phyloP scores from a whole-genome alignment of 2,888 invertebrate genomes.

The Hydropsyche betteni region DNA sequence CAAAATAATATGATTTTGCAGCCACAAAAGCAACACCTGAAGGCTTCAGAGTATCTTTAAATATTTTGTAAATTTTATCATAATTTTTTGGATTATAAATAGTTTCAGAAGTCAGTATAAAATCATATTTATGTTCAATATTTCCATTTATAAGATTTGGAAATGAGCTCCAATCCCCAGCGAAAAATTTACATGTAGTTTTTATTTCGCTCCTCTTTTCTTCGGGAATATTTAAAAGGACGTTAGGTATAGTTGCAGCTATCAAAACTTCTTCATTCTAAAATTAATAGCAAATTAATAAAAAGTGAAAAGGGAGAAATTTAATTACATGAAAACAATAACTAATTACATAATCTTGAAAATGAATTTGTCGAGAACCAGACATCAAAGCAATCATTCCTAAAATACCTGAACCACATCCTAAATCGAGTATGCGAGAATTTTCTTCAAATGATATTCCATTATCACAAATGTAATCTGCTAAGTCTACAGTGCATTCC shows the following conservation, averaged over 20 bases:
- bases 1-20: conserved; percentile 94
- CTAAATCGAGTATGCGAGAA: conserved; percentile 82
- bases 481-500: conserved; percentile 90
- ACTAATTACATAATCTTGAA: conserved; percentile 92
- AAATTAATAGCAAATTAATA: conserved; percentile 55
- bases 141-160: conserved; percentile 57
- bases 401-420: conserved; percentile 90
- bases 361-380: conserved; percentile 74
- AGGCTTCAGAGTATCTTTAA: conserved; percentile 69
- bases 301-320: not conserved
- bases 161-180: conserved; percentile 81
- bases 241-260: conserved; percentile 83
- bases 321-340: conserved; percentile 32
- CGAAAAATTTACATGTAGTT: conserved; percentile 67
- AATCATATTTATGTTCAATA: conserved; percentile 73
- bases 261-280: conserved; percentile 88
- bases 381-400: conserved; percentile 79
- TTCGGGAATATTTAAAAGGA: conserved; percentile 71
- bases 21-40: conserved; percentile 78
- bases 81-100: conserved; percentile 88
- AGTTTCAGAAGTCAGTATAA: conserved; percentile 92
- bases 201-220: conserved; percentile 57
- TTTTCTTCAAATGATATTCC: conserved; percentile 59
- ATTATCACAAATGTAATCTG: conserved; percentile 67
- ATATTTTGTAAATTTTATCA: conserved; percentile 75